phyloP scores from a whole-genome alignment of 2,888 invertebrate species.

The Deilephila elpenor region DNA sequence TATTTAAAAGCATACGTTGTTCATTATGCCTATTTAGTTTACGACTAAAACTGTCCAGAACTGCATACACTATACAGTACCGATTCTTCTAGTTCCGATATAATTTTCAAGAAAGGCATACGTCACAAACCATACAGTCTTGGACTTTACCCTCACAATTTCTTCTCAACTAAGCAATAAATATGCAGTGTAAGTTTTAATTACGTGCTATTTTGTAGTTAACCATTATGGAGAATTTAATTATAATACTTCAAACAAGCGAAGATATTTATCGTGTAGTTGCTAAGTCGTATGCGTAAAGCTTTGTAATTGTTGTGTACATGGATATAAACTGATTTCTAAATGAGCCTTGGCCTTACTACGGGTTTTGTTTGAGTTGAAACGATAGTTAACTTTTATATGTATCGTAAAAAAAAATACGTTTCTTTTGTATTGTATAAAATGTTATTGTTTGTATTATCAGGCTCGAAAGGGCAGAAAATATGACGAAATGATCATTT shows the following conservation, averaged over 20 bases:
- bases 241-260: neutral
- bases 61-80: too few relatives aligned
- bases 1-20: too few relatives aligned
- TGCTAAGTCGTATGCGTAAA: neutral
- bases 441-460: neutral
- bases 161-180: neutral
- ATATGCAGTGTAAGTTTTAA: neutral
- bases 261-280: neutral
- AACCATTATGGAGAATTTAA: neutral
- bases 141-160: neutral
- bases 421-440: too few relatives aligned
- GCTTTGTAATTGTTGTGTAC: neutral
- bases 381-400: neutral
- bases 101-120: too few relatives aligned
- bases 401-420: neutral
- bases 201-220: constrained; percentile 12
- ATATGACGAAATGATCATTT: too few relatives aligned
- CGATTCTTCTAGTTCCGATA: too few relatives aligned
- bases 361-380: neutral
- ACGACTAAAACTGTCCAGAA: too few relatives aligned
- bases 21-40: too few relatives aligned
- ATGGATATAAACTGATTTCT: neutral
- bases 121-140: neutral
- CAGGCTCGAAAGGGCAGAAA: neutral
- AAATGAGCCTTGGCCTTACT: neutral